phyloP scores from a whole-genome alignment of 2,797 vertebrate genomes.

The Brachyrhaphis roseni region DNA sequence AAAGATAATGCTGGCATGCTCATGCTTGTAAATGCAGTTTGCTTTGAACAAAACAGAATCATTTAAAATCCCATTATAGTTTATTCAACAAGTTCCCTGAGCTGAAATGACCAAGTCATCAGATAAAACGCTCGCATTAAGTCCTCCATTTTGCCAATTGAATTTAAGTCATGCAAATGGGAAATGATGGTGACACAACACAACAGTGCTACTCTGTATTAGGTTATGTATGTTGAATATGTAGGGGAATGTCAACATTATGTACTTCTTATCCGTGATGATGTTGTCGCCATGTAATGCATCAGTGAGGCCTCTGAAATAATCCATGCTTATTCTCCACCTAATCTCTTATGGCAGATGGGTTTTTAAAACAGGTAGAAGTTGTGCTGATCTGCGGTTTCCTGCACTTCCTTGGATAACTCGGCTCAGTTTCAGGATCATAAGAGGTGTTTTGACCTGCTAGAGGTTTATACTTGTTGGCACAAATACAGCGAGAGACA shows the following conservation, averaged over 20 bases:
- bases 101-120: background rate
- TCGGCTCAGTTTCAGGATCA: background rate
- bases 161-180: background rate
- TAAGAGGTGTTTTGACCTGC: background rate
- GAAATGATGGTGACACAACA: background rate
- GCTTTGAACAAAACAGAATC: background rate
- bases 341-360: background rate
- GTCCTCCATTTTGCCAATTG: background rate
- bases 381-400: background rate
- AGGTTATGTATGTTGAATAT: background rate
- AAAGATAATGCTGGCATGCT: background rate
- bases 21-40: background rate
- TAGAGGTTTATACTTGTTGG: background rate
- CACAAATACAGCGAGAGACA: background rate
- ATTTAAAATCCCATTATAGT: background rate
- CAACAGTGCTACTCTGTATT: background rate
- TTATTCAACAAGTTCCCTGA: background rate
- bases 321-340: background rate
- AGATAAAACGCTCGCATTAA: background rate
- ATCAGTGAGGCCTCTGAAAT: background rate
- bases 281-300: background rate
- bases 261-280: background rate
- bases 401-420: background rate
- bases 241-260: background rate
- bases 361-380: background rate